phyloP scores from a whole-genome alignment of 2,113 vertebrate genomes.

The Lamprologus lemairii region DNA sequence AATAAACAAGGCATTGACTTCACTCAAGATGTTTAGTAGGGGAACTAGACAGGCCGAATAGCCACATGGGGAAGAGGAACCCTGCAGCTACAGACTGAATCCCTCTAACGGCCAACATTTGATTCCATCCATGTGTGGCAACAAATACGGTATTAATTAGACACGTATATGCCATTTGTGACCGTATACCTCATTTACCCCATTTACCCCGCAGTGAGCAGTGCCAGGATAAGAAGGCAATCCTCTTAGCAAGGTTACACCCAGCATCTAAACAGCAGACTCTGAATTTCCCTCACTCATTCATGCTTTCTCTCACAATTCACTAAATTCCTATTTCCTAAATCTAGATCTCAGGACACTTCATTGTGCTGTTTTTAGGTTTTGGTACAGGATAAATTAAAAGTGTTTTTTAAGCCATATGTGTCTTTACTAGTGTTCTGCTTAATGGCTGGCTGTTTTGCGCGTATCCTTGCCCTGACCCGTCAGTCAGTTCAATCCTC shows the following conservation, averaged over 20 bases:
- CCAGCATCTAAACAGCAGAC: background rate
- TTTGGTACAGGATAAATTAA: background rate
- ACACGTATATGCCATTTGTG: background rate
- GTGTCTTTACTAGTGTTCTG: background rate
- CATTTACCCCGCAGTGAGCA: background rate
- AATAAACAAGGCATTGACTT: background rate
- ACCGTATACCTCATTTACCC: background rate
- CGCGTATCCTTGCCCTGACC: background rate
- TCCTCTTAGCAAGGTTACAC: constrained; percentile 43
- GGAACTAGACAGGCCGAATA: background rate
- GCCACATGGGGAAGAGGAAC: background rate
- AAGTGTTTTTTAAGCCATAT: background rate
- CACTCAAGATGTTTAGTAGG: background rate
- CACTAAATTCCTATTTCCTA: background rate
- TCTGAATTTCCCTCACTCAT: background rate
- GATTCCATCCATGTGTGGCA: constrained; percentile 7
- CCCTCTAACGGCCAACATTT: constrained; percentile 1
- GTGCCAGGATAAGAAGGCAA: constrained; percentile 31
- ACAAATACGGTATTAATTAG: constrained; percentile 24
- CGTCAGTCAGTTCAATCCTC: constrained; percentile 48
- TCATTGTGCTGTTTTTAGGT: background rate
- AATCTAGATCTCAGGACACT: background rate
- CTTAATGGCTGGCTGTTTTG: background rate
- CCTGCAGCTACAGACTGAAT: constrained; percentile 5
- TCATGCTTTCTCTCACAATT: background rate